phyloP scores from a whole-genome alignment of 2,797 vertebrate species.

The Gouania willdenowi region DNA sequence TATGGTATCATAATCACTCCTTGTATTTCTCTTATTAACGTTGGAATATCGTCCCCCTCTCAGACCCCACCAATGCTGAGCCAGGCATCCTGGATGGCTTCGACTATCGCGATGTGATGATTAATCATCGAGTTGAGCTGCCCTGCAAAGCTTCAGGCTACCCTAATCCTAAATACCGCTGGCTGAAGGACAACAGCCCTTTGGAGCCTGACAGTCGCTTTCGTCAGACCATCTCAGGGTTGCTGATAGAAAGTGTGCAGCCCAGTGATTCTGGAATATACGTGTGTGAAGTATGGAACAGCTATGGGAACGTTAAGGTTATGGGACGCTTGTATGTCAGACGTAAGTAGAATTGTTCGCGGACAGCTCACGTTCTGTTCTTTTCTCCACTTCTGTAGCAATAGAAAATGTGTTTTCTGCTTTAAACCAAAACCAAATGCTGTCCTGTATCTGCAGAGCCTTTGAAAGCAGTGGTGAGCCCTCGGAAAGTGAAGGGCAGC shows the following conservation, averaged over 20 bases:
- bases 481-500: slow-evolving; percentile 93
- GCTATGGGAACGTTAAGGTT: slow-evolving; percentile 92
- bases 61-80: slow-evolving; percentile 94
- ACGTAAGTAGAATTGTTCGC: no score
- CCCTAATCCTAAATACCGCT: slow-evolving; percentile 92
- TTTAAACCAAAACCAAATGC: neutral
- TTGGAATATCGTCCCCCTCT: slow-evolving; percentile 33
- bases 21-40: slow-evolving; percentile 52
- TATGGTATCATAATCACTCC: slow-evolving; percentile 38
- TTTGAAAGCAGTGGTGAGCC: slow-evolving; percentile 91
- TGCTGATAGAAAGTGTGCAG: slow-evolving; percentile 88
- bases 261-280: slow-evolving; percentile 91
- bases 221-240: slow-evolving; percentile 86
- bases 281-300: slow-evolving; percentile 98
- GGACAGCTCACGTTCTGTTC: no score
- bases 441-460: slow-evolving; percentile 76
- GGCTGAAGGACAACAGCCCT: slow-evolving; percentile 96
- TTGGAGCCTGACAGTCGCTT: slow-evolving; percentile 92
- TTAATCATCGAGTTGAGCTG: slow-evolving; percentile 91
- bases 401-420: no score
- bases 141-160: slow-evolving; percentile 97
- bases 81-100: slow-evolving; percentile 96
- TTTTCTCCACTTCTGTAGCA: neutral
- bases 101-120: slow-evolving; percentile 92
- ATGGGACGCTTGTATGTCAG: slow-evolving; percentile 89